Evolutionary conservation across 2,797 vertebrate genomes (phyloP).

Genomic region (Poeciliopsis infans): DNA sequence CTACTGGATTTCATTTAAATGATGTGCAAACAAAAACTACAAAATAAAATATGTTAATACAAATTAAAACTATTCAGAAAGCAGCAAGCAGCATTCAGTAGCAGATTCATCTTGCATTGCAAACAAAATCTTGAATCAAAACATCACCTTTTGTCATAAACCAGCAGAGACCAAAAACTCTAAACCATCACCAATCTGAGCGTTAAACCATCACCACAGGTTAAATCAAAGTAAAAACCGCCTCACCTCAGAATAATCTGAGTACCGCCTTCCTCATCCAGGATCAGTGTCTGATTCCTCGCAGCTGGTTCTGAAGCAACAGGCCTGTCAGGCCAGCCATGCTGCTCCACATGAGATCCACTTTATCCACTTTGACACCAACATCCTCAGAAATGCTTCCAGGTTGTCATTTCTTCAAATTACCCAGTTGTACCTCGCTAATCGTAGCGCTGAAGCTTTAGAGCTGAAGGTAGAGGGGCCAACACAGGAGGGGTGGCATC

Average conservation of each 20-base stretch:
- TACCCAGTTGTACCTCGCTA: neutral
- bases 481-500: no score
- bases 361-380: neutral
- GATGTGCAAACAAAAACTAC: neutral
- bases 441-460: neutral
- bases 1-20: neutral
- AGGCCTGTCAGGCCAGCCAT: neutral
- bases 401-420: neutral
- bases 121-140: neutral
- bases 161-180: neutral
- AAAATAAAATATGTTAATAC: neutral
- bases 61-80: neutral
- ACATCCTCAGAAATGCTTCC: neutral
- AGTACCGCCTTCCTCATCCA: neutral
- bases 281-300: neutral
- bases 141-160: neutral
- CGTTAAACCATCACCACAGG: neutral
- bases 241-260: neutral
- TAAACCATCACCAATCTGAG: neutral
- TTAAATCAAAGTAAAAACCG: neutral
- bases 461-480: neutral
- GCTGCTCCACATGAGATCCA: neutral
- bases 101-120: neutral
- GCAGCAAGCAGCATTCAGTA: neutral
- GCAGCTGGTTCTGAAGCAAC: neutral